Evolutionary conservation across 2,888 invertebrate species (phyloP), one percentile per base, ranked within the genome.

Genomic region (Tridacna crocea): DNA sequence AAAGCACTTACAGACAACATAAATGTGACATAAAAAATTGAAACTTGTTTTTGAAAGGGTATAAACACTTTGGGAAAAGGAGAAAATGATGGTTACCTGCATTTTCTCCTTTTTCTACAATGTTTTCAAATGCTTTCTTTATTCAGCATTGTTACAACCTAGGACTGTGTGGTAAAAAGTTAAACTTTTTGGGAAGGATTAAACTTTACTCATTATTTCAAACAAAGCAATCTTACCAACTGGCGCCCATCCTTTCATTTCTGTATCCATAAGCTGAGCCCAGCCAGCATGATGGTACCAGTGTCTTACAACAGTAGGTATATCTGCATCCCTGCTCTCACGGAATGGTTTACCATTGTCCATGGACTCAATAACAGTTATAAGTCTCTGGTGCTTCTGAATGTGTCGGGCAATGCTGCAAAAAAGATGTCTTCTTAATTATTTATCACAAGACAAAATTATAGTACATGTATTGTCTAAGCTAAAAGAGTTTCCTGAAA

Each of bases 241-340:
- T 77, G 95, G 91, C 84, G 94, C 93, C 94, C 94, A 95, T 36
- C 91, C 92, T n/a, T 82, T 82, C 92, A 95, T 93, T 85, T 95
- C 94, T 74, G 92, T 90, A 27, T 93, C 92, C 84, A 91, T 90
- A 13, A 94, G 90, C 84, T 94, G 93, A 15, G 95, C 94, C 95
- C 95, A 95, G 80, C 95, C 95, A 22, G 95, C 95, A 92, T 95
- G 95, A 89, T 95, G 95, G 89, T 95, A 95, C 81, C 96, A 94
- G 90, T 95, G 95, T 73, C 95, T 93, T 27, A 95, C 93, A 63
- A 95, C 93, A 58, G 93, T 91, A 8, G 94, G 94, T 60, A 95
- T 85, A 89, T 94, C 94, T 82, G 94, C 93, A 84, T 94, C 94
- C 80, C 94, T 92, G 1, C 95, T 94, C 89, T 95, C 95, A 48